Base-by-base conservation (phyloP, 2,888 invertebrate species). In the Ametastegia equiseti region DNA sequence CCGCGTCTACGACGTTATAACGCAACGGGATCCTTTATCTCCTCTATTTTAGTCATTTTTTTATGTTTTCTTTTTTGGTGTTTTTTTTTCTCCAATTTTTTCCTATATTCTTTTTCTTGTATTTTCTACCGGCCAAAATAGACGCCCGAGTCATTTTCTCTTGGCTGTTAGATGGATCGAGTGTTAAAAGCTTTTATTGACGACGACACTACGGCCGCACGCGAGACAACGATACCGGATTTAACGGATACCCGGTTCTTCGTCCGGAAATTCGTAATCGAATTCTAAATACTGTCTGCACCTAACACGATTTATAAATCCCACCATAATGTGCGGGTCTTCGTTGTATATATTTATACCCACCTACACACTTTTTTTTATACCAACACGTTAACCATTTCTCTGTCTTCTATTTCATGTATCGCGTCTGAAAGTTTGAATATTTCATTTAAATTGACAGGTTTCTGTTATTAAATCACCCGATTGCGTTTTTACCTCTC, bases 121-220 rank as follows among this genome's bases (percentile, higher is more conserved):
- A 19, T 33, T 54, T 54, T 36, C 36, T 42, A 19, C 27, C 39
- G 15, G 42, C 60, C 42, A 27, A 57, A 78, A 78, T 78, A 78
- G 78, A 15, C 78, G 54, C 60, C 78, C 63, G 78, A 78, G 60
- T 78, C 78, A 78, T 33, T 6, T 78, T 78, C 78, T 78, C 78
- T 78, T 60, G 57, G n/a, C 60, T 23, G 78, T 19, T 57, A 57
- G 78, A 57, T 78, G 81, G 81, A 84, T 85, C 84, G 80, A 79
- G 84, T 84, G 88, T 87, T 86, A 86, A 89, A 88, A 89, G 86
- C 86, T 86, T 88, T 89, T 88, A 89, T 88, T 86, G 86, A 82
- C 83, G 54, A 81, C 80, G 75, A 57, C 60, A 30, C 71, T 47
- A 39, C 73, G 50, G 30, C 78, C 75, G 71, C 71, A 71, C 71